Base-by-base conservation (phyloP, 2,888 invertebrate genomes). In the Drosophila neonasuta region DNA sequence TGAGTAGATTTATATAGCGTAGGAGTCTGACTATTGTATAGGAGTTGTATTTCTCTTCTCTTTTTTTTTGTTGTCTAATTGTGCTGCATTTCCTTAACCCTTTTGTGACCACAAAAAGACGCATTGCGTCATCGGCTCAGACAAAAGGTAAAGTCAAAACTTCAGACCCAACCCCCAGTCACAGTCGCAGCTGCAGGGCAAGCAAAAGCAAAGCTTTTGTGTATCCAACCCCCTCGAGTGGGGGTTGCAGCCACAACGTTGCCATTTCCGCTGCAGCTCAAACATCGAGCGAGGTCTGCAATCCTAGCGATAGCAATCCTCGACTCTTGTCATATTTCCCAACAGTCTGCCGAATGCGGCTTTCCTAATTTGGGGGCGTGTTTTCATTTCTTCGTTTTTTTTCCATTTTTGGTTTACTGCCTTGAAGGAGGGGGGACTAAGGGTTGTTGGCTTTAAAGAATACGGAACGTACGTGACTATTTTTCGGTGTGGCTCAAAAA, bases 341-440 rank as follows among this genome's bases (percentile, higher is more conserved):
- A 61, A 59, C 75, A 52, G 60, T 42, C 66, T 52, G 39, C 59
- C 54, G 24, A 24, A 44, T 58, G 67, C 29, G 74, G 68, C 65
- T 72, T 71, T 74, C 72, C 70, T 77, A 78, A 80, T 80, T 82
- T 78, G 74, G 82, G 80, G 82, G 77, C 76, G 78, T 80, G 80
- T 72, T 78, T 80, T 80, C 39, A 41, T 41, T 41, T n/a, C 36
- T 41, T 41, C 39, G 2, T 41, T 15, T 13, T 15, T 41, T 60
- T 73, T 52, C 24, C 24, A 24, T 20, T 62, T 48, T 62, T 57
- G 30, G 17, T n/a, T 52, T 46, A 39, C 8, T 24, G 32, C 42
- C 30, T 49, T 79, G 83, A 83, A 24, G 6, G 24, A 77, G 81
- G 83, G 24, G 24, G 24, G 24, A 24, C 24, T 24, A 24, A 77